Conservation (phyloP, 2,797 vertebrate species). For the Epinephelus coioides region DNA sequence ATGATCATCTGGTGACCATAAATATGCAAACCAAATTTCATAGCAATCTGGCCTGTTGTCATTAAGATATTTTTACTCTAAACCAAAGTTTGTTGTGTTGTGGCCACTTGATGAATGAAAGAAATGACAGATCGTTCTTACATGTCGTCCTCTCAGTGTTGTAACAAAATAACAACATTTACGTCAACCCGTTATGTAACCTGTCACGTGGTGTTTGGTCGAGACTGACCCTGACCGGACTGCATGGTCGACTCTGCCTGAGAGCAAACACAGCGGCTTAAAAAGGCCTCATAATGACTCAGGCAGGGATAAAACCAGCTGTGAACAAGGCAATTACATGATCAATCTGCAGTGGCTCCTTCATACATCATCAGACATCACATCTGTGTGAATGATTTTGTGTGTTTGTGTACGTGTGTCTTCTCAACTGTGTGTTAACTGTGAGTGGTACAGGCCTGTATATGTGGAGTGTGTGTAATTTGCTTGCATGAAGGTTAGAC, state of each 20-base stretch:
- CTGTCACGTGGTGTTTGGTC: conserved; percentile 1
- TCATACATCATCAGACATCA: conserved; percentile 3
- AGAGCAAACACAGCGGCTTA: conserved; percentile 9
- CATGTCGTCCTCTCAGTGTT: not conserved
- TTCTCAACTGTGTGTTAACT: conserved; percentile 1
- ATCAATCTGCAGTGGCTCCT: not conserved
- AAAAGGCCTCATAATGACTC: conserved; percentile 18
- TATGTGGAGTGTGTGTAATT: conserved; percentile 12
- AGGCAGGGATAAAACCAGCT: conserved; percentile 23
- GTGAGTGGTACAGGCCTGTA: not conserved
- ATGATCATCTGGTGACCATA: not conserved
- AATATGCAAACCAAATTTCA: not conserved
- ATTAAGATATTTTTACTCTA: not conserved
- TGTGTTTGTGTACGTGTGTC: not conserved
- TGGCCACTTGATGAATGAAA: not conserved
- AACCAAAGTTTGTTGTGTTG: not conserved
- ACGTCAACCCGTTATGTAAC: not conserved
- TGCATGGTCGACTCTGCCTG: not conserved
- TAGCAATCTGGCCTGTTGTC: accelerated
- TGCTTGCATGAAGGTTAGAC: conserved; percentile 7
- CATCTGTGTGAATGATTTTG: not conserved
- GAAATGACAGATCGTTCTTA: not conserved
- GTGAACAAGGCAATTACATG: conserved; percentile 20
- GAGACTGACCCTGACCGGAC: conserved; percentile 14
- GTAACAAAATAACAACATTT: conserved; percentile 5